Conservation (phyloP, 2,113 vertebrate genomes). For the Notothenia rossii region DNA sequence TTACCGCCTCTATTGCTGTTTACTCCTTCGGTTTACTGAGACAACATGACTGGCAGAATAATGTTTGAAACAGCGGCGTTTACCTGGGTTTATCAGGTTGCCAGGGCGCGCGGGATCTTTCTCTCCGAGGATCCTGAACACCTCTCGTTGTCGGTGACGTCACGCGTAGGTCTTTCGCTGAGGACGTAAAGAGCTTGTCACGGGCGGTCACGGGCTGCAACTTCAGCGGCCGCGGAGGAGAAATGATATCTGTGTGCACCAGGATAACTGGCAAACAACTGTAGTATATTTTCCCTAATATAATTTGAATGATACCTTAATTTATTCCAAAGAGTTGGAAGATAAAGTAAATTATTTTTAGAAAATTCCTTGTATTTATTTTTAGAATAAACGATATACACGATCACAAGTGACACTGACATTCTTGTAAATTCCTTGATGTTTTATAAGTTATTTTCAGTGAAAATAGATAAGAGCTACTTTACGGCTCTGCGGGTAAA, state of each 20-base stretch:
- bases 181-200: constrained; percentile 68
- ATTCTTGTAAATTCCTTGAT: not conserved
- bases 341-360: not conserved
- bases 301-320: too few species aligned
- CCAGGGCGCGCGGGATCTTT: constrained; percentile 87
- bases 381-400: not conserved
- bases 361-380: not conserved
- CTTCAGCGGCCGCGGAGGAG: not conserved
- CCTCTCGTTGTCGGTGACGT: constrained; percentile 85
- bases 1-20: constrained; percentile 33
- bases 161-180: constrained; percentile 75
- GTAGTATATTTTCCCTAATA: too few species aligned
- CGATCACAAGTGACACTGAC: not conserved
- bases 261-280: not conserved
- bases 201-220: constrained; percentile 34
- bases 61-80: constrained; percentile 65
- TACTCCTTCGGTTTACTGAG: constrained; percentile 36
- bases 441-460: not conserved
- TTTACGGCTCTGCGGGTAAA: not conserved
- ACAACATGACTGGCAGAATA: constrained; percentile 53
- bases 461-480: not conserved
- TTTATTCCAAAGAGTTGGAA: not conserved
- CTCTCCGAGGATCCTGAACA: constrained; percentile 88
- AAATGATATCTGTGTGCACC: not conserved
- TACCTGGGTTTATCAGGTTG: constrained; percentile 86